phyloP scores from a whole-genome alignment of 2,113 vertebrate genomes.

The Psilopsiagon aurifrons region DNA sequence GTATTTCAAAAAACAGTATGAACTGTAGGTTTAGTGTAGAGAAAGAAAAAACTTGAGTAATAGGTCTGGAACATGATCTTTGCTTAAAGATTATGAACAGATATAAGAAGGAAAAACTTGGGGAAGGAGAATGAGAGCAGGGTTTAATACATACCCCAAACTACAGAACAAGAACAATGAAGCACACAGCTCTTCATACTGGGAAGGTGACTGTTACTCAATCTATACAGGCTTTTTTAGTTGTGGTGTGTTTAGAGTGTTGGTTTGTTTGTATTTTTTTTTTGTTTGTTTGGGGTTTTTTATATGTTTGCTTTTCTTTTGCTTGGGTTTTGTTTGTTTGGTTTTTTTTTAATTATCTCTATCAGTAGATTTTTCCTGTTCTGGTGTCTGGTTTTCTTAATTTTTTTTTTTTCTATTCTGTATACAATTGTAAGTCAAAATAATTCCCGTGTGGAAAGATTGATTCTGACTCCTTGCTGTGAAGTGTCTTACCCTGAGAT shows the following conservation, averaged over 20 bases:
- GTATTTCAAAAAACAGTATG: not conserved
- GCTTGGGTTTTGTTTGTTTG: not conserved
- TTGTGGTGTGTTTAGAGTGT: not conserved
- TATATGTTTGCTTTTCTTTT: not conserved
- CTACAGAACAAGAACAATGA: not conserved
- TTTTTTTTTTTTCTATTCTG: not conserved
- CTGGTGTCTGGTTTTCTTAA: rapidly evolving
- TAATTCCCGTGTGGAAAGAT: not conserved
- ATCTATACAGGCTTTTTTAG: not conserved
- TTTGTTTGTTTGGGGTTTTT: too few species aligned
- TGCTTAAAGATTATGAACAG: not conserved
- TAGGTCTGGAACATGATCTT: not conserved
- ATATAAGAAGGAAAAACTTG: not conserved
- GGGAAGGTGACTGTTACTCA: not conserved
- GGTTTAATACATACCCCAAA: not conserved
- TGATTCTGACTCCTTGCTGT: not conserved
- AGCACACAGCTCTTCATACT: not conserved
- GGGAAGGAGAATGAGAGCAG: not conserved
- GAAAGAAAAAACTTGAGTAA: not conserved
- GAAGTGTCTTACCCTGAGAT: not conserved
- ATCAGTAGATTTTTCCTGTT: not conserved
- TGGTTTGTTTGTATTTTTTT: not conserved
- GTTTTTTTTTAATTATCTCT: not conserved
- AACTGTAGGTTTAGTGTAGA: not conserved
- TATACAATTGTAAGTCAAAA: not conserved